Evolutionary conservation across 1,140 invertebrate genomes (phyloP), one percentile per base, ranked within the genome.

Genomic region (Psix sp.): DNA sequence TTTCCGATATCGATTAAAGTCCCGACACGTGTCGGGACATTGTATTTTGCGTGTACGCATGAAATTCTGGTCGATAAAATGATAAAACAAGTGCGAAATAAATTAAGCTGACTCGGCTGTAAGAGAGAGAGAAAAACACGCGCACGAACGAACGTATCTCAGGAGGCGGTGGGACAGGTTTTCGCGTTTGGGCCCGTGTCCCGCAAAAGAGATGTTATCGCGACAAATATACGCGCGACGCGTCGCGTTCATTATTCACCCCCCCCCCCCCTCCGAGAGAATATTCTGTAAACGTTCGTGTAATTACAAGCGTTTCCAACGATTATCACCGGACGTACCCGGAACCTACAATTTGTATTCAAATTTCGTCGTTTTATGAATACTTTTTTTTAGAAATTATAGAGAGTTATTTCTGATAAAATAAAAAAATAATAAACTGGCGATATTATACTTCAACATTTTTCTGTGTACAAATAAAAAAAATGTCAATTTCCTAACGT

Each of bases 161-260:
- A 67, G 62, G 43, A 71, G 67, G 49, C 60, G 35, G 40, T 26
- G 52, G 45, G 77, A 70, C 76, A 76, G 73, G 76, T 77, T 79
- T 75, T 77, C 65, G 71, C 67, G 71, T 70, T 74, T 38, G 76
- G 76, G 68, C 62, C 56, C 73, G 26, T 11, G 65, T 71, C 29
- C 20, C 60, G 46, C 65, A 54, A 76, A 68, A 54, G 67, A 77
- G 78, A 77, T 79, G 70, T 79, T 79, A 79, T 79, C 78, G 54
- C 54, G 26, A 13, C 66, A 48, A 57, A 75, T 75, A 75, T 75
- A 75, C 72, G 65, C 65, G 52, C 65, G 45, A 35, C 54, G 60
- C 43, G 51, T 35, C 72, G 45, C 52, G 65, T 75, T 70, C 56
- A 62, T 75, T 75, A 65, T 70, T 42, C 43, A 70, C 67, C 66